Evolutionary conservation across 2,888 invertebrate species (phyloP), one percentile per base, ranked within the genome.

Genomic region (Brachypterus glaber): DNA sequence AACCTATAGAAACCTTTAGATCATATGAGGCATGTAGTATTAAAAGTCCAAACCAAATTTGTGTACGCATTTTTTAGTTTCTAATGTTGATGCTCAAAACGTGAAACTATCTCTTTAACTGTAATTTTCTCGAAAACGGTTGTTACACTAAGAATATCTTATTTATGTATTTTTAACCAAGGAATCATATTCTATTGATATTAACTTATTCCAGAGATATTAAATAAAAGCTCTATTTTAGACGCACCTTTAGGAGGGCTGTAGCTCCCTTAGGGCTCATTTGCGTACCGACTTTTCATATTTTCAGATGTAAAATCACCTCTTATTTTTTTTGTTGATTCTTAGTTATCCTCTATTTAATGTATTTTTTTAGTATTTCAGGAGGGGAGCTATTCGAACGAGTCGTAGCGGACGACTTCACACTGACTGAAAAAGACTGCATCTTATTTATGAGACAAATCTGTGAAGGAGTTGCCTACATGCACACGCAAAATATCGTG

Each of bases 321-420:
- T n/a, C n/a, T n/a, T n/a, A n/a, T n/a, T n/a, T n/a, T n/a, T n/a
- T n/a, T n/a, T n/a, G n/a, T 29, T n/a, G n/a, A n/a, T n/a, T n/a
- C n/a, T n/a, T n/a, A n/a, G n/a, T n/a, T n/a, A n/a, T n/a, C n/a
- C n/a, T 14, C n/a, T n/a, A n/a, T n/a, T n/a, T n/a, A n/a, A n/a
- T n/a, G n/a, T n/a, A n/a, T 42, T 40, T 42, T 67, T 68, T 27
- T 62, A 93, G 92, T 56, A 84, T 93, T 48, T 82, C 83, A 43
- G 93, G 95, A 2, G 95, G 93, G 0, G 93, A 96, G 62, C 70
- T 96, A 21, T 95, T 95, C 60, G 91, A 93, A 59, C 72, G 93
- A 36, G 88, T 96, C 2, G 87, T 90, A 0, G 90, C 88, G 8
- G 93, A 92, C 54, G 89, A 90, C 57, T 91, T 91, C 61, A 85